Evolutionary conservation across 2,113 vertebrate species (phyloP).

Genomic region (Oncorhynchus tshawytscha): DNA sequence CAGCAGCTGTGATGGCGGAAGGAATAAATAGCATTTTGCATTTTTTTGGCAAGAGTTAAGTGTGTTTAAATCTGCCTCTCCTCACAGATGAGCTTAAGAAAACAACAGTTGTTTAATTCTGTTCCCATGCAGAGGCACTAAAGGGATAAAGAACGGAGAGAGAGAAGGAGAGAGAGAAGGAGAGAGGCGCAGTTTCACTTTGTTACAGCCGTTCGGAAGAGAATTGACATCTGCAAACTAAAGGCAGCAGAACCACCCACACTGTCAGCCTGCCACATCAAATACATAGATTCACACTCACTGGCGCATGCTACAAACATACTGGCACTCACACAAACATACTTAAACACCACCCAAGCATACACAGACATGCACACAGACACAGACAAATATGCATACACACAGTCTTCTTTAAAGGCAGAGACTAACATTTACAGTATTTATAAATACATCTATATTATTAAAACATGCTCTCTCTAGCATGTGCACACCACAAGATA

Average conservation of each 20-base stretch:
- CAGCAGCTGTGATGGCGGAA: slow-evolving; percentile 67
- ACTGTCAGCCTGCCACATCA: slow-evolving; percentile 64
- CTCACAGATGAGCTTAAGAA: slow-evolving; percentile 79
- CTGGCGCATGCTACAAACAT: not conserved
- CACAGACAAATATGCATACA: not conserved
- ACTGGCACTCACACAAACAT: not conserved
- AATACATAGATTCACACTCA: slow-evolving; percentile 43
- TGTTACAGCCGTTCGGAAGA: slow-evolving; percentile 79
- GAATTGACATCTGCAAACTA: slow-evolving; percentile 82
- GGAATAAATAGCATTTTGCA: slow-evolving; percentile 59
- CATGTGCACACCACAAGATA: not conserved
- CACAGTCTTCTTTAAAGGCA: not conserved
- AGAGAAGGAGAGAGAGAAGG: slow-evolving; percentile 47
- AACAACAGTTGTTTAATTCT: slow-evolving; percentile 84
- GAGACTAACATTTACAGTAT: not conserved
- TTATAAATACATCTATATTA: not conserved
- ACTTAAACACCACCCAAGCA: not conserved
- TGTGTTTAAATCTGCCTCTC: slow-evolving; percentile 78
- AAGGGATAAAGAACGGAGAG: slow-evolving; percentile 68
- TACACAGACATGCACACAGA: not conserved
- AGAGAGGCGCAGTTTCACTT: slow-evolving; percentile 71
- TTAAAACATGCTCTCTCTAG: not conserved
- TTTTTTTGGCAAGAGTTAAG: slow-evolving; percentile 73
- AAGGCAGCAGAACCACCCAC: slow-evolving; percentile 79
- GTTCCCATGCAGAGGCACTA: slow-evolving; percentile 76